Evolutionary conservation across 2,888 invertebrate genomes (phyloP), one percentile per base, ranked within the genome.

Genomic region (Drosophila gaucha): DNA sequence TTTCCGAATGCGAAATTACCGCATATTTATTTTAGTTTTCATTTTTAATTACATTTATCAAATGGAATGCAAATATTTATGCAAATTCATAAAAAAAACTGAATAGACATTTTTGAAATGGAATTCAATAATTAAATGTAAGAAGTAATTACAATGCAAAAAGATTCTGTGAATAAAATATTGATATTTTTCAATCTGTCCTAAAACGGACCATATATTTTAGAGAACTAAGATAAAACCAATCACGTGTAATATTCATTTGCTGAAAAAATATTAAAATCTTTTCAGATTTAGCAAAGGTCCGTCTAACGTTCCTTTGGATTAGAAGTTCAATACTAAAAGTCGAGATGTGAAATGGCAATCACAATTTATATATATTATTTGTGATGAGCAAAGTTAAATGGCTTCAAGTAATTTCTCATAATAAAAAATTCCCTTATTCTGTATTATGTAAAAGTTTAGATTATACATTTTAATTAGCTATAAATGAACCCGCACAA

Each of bases 1-100:
- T 16, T 51, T 35, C 18, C 26, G 47, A 66, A 44, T 52, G 1
- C 38, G 28, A 50, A 69, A 57, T 63, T 36, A 50, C 39, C 56
- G 58, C 49, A 62, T 80, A 82, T 82, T 79, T 86, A 70, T 80
- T 68, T 75, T 43, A 64, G 62, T 68, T 82, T 86, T 66, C 43
- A 66, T 58, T 79, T 76, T 57, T 60, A 80, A 79, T 86, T 80
- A 60, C 72, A 76, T 55, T 75, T 47, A 14, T 16, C 28, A n/a
- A 22, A 31, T 14, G 31, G 14, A 43, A 38, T 35, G 62, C 43
- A 79, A 75, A 79, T 79, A 79, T 79, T 79, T 75, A 52, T 80
- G 71, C 38, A 67, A 70, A 55, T 46, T 47, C n/a, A n/a, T n/a
- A 2, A 16, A 55, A 20, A 10, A 30, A 16, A 20, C 16, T 22